Percentiles rank a stretch among this genome's conserved stretches.
phyloP scores from a whole-genome alignment of 1,140 invertebrate genomes.

The Gryon sp. region DNA sequence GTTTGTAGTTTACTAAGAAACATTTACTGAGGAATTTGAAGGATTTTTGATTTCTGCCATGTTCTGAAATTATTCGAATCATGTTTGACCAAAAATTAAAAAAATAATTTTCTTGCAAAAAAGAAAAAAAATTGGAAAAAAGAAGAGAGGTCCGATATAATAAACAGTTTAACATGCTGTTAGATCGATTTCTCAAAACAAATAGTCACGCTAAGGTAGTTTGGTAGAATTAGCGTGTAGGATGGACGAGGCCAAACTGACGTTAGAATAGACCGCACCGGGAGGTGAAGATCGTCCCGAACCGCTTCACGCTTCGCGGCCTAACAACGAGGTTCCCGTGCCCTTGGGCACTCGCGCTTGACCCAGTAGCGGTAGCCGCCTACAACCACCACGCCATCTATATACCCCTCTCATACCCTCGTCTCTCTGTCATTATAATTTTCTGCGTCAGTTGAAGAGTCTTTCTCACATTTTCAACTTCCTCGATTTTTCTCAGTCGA shows the following conservation, averaged over 20 bases:
- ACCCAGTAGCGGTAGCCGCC: constrained; percentile 75
- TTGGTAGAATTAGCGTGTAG: constrained; percentile 58
- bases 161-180: constrained; percentile 51
- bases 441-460: constrained; percentile 68
- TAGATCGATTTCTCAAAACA: constrained; percentile 43
- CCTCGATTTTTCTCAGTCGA: too few species aligned
- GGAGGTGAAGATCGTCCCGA: constrained; percentile 59
- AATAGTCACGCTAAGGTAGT: constrained; percentile 62
- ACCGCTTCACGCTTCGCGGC: constrained; percentile 59
- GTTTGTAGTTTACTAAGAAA: too few species aligned
- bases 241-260: constrained; percentile 53
- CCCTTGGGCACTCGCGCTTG: constrained; percentile 73
- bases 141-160: constrained; percentile 34
- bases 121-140: constrained; percentile 5
- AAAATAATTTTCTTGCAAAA: too few species aligned
- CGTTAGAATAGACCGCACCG: constrained; percentile 47
- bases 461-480: constrained; percentile 29
- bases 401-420: constrained; percentile 52
- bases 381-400: constrained; percentile 66
- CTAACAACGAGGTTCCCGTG: constrained; percentile 69
- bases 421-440: constrained; percentile 66
- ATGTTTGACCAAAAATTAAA: too few species aligned
- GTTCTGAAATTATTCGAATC: too few species aligned
- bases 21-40: too few species aligned
- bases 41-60: too few species aligned